Evolutionary conservation across 2,797 vertebrate genomes (phyloP).

Genomic region (Loriculus beryllinus): DNA sequence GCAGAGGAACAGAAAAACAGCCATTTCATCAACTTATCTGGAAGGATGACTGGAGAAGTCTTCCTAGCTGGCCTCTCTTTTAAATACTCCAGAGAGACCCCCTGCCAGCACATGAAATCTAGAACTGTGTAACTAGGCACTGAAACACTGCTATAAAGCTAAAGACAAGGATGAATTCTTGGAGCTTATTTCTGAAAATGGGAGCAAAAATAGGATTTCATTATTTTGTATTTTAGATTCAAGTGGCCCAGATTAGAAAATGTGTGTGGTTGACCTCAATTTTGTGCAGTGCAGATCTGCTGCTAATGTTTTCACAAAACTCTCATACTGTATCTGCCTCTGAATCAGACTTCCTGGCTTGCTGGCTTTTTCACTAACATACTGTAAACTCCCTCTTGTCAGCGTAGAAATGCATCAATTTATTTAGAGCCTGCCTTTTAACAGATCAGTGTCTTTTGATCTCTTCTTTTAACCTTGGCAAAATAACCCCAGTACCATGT

Average conservation of each 20-base stretch:
- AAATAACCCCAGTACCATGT: not conserved
- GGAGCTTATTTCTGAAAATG: not conserved
- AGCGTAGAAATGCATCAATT: constrained; percentile 1
- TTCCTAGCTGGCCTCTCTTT: not conserved
- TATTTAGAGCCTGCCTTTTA: constrained; percentile 3
- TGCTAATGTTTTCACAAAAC: not conserved
- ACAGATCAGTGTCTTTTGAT: not conserved
- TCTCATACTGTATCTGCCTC: not conserved
- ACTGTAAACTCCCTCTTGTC: not conserved
- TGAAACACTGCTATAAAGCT: not conserved
- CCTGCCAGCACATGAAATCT: not conserved
- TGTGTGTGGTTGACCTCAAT: constrained; percentile 14
- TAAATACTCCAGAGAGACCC: not conserved
- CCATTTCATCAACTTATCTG: not conserved
- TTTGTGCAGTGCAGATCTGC: not conserved
- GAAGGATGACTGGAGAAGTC: not conserved
- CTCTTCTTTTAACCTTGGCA: not conserved
- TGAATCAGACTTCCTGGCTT: not conserved
- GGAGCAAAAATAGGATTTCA: not conserved
- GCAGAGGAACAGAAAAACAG: not conserved
- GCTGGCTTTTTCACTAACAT: not conserved
- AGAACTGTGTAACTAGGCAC: not conserved
- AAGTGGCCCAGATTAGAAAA: not conserved
- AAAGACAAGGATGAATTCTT: not conserved
- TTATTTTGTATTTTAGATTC: not conserved